These are phyloP conservation scores for Drosophila demipolita DNA, from an alignment of 2,888 invertebrate species.

Conservation along the genomic window DNA sequence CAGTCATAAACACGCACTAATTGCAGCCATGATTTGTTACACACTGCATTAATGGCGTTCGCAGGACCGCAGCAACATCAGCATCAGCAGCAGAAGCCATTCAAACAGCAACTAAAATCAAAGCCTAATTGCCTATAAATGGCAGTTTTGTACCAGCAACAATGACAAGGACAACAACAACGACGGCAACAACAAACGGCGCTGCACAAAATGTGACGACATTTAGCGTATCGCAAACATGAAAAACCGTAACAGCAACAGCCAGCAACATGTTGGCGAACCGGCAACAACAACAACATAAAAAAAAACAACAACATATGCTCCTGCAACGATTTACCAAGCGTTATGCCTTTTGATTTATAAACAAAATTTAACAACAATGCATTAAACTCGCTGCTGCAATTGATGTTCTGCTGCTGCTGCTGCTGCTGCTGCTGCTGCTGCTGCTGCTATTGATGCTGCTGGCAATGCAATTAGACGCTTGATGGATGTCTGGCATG, in stretches of 20 bases:
- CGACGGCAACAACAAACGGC: constrained; percentile 16
- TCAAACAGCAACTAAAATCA: constrained; percentile 71
- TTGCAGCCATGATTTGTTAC: constrained; percentile 80
- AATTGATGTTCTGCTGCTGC: constrained; percentile 35
- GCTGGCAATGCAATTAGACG: constrained; percentile 70
- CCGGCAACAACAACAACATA: constrained; percentile 28
- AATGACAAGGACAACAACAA: constrained; percentile 20
- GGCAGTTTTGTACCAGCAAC: constrained; percentile 70
- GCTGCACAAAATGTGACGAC: constrained; percentile 71
- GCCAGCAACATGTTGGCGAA: constrained; percentile 34
- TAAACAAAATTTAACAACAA: constrained; percentile 78
- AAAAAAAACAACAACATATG: constrained; percentile 20
- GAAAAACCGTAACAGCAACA: constrained; percentile 41
- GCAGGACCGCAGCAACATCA: constrained; percentile 54
- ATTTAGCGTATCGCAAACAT: constrained; percentile 71
- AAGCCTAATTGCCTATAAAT: constrained; percentile 80
- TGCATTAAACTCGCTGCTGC: constrained; percentile 61
- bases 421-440: constrained; percentile 28
- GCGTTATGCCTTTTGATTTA: constrained; percentile 75
- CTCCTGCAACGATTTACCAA: constrained; percentile 42
- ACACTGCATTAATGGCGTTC: constrained; percentile 76
- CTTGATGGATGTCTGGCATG: constrained; percentile 58
- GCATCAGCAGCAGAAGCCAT: constrained; percentile 41
- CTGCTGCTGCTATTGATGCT: constrained; percentile 42
- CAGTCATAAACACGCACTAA: constrained; percentile 82